Percentiles rank a stretch among this genome's conserved stretches.
These are phyloP conservation scores for Rhincodon typus DNA, from an alignment of 2,797 vertebrate genomes.

Conservation along the genomic window DNA sequence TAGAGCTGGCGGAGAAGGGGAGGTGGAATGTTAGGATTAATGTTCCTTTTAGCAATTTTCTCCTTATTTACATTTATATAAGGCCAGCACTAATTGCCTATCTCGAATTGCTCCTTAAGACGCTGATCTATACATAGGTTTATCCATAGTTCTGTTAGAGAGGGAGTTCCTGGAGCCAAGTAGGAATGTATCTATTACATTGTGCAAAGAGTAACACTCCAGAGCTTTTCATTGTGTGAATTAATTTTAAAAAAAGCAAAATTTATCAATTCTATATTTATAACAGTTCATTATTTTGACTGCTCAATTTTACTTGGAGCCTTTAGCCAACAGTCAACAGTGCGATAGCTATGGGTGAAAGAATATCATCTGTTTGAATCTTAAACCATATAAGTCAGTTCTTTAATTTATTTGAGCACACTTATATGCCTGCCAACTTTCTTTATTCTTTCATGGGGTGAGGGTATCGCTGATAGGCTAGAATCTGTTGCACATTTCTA, in stretches of 20 bases:
- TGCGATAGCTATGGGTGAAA: background rate
- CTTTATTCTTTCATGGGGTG: too few species aligned
- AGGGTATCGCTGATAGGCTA: too few species aligned
- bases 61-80: too few species aligned
- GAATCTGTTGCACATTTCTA: too few species aligned
- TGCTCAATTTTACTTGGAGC: background rate
- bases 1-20: background rate
- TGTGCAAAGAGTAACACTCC: background rate
- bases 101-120: background rate
- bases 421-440: too few species aligned
- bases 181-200: background rate
- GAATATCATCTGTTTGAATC: background rate
- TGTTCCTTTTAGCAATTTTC: background rate
- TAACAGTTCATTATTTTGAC: background rate
- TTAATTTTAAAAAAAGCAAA: too few species aligned
- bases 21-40: background rate
- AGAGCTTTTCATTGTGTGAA: background rate
- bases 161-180: background rate
- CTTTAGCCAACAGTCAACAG: background rate
- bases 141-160: too few species aligned
- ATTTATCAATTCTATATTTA: slow-evolving; percentile 1
- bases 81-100: too few species aligned
- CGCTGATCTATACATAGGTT: background rate
- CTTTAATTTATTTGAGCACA: too few species aligned
- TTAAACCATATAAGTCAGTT: background rate